Percentiles rank a stretch among this genome's conserved stretches.
Evolutionary conservation across 1,140 invertebrate species (phyloP).

Genomic region (Drosophila asahinai): DNA sequence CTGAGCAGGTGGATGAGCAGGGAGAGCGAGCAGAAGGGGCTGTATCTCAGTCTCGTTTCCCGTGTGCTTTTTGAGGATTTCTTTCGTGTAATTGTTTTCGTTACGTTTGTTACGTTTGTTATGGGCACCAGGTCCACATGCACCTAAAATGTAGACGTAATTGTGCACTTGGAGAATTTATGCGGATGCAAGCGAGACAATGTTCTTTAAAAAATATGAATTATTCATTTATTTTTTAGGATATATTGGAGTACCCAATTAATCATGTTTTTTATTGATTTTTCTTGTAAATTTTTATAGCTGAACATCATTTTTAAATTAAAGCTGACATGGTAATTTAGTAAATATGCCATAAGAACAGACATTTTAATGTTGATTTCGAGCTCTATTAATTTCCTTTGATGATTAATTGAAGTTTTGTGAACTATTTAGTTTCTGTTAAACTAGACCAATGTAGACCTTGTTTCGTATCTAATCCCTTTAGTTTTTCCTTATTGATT

Average conservation of each 20-base stretch:
- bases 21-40: not conserved
- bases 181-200: not conserved
- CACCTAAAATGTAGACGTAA: conserved; percentile 72
- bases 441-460: too few species aligned
- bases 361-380: too few species aligned
- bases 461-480: not conserved
- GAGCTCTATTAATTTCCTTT: too few species aligned
- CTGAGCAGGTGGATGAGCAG: conserved; percentile 18
- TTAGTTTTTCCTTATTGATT: not conserved
- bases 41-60: conserved; percentile 56
- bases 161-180: conserved; percentile 55
- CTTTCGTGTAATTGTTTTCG: conserved; percentile 81
- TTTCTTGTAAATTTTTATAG: not conserved
- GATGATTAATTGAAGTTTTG: too few species aligned
- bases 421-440: too few species aligned
- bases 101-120: conserved; percentile 79
- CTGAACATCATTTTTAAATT: not conserved
- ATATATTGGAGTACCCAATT: not conserved
- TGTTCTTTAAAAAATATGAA: too few species aligned
- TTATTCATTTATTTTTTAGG: not conserved
- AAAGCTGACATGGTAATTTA: too few species aligned
- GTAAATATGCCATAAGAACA: not conserved
- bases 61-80: conserved; percentile 78
- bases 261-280: not conserved
- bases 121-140: conserved; percentile 71